phyloP scores from a whole-genome alignment of 2,797 vertebrate species.

The Sternotherus odoratus region DNA sequence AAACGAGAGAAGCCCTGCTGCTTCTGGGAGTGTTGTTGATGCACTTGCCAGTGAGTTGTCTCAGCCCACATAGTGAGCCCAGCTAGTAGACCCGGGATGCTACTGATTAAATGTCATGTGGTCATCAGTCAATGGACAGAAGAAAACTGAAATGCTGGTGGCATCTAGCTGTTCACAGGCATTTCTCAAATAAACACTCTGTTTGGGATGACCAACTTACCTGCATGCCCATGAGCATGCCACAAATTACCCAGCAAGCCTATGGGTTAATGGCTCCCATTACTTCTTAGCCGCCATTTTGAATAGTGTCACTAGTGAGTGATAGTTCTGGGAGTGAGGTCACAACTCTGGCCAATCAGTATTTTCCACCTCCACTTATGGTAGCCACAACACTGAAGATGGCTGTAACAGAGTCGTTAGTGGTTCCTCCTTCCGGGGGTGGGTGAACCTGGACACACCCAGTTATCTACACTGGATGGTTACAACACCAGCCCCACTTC shows the following conservation, averaged over 20 bases:
- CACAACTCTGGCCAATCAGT: background rate
- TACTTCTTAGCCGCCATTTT: background rate
- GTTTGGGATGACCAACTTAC: background rate
- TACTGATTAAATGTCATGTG: background rate
- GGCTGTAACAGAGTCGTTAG: background rate
- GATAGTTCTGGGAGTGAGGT: background rate
- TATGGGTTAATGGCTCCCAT: background rate
- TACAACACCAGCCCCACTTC: background rate
- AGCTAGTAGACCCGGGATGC: background rate
- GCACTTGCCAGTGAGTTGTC: background rate
- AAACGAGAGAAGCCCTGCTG: background rate
- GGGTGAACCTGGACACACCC: background rate
- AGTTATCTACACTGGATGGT: background rate
- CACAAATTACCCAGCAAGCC: background rate
- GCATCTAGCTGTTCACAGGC: background rate
- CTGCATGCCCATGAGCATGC: background rate
- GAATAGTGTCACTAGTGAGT: background rate
- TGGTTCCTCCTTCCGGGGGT: background rate
- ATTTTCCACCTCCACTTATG: background rate
- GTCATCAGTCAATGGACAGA: background rate
- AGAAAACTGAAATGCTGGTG: background rate
- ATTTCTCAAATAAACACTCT: conserved; percentile 16
- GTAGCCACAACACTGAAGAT: background rate
- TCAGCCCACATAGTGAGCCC: background rate
- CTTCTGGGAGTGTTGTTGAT: background rate